Base-by-base conservation (phyloP, 2,113 vertebrate species). In the Xenotilapia caudafasciata region DNA sequence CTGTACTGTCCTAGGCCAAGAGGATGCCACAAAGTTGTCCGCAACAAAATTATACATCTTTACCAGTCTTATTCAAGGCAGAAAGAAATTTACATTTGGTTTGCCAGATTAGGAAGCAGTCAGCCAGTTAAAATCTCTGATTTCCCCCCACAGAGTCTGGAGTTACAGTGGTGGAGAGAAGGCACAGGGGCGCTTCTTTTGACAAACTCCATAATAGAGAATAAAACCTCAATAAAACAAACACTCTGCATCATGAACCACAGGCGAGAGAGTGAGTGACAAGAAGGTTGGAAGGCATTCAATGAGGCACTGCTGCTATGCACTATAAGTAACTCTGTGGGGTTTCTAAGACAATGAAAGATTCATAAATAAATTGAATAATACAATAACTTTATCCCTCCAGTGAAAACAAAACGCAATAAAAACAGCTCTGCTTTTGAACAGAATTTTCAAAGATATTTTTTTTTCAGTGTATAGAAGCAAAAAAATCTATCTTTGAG, bases 161-260 rank as follows among this genome's bases (percentile, higher is more conserved):
- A 84, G 85, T 89, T 92, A 73, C 55, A 60, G 87, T 28, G 80
- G 79, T 40, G 84, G 73, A 89, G 87, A 58, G 60, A 54, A 87
- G 42, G 82, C 80, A 47, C 38, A 2, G 70, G 83, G 84, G 84
- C 23, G 58, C 86, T 88, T 81, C 86, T 45, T 89, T 87, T 94
- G 85, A 89, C 86, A 88, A 86, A 92, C 89, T 65, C 84, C 62
- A 81, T 86, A 88, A 92, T 93, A 91, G 91, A 94, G 91, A 93
- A 94, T 95, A 93, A 93, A 94, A 95, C 89, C 92, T 79, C 85
- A 90, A 89, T 90, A 90, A 95, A 94, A 92, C 83, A 93, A 95
- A 94, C 86, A 87, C 40, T 80, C 77, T 87, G 79, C 79, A 79
- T 93, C 90, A 92, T 75, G 83, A 90, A 83, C 83, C 82, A 14